Evolutionary conservation across 2,113 vertebrate species (phyloP).

Genomic region (Dolichallabes microphthalmus): DNA sequence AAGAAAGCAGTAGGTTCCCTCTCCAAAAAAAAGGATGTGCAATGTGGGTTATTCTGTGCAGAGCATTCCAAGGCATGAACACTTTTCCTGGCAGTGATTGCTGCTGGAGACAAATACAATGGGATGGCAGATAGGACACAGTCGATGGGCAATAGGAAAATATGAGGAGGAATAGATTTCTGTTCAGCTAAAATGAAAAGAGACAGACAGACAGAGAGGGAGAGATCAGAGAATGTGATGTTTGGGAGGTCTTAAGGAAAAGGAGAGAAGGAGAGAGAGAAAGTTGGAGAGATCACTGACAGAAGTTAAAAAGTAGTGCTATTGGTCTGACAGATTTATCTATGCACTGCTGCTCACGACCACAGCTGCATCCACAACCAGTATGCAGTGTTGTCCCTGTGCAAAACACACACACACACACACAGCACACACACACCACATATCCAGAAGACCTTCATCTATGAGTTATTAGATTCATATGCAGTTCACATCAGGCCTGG

Average conservation of each 20-base stretch:
- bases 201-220: not conserved
- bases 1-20: not conserved
- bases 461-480: slow-evolving; percentile 27
- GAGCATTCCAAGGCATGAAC: slow-evolving; percentile 21
- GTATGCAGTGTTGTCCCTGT: slow-evolving; percentile 14
- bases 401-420: slow-evolving; percentile 21
- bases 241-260: not conserved
- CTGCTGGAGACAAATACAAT: slow-evolving; percentile 17
- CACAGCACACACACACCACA: not conserved
- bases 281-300: slow-evolving; percentile 29
- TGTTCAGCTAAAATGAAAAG: slow-evolving; percentile 32
- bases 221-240: not conserved
- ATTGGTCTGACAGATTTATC: slow-evolving; percentile 47
- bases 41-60: not conserved
- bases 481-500: slow-evolving; percentile 25
- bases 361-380: slow-evolving; percentile 37
- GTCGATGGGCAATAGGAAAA: not conserved
- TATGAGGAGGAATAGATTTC: slow-evolving; percentile 50
- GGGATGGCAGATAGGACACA: slow-evolving; percentile 13
- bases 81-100: slow-evolving; percentile 18
- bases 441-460: slow-evolving; percentile 19
- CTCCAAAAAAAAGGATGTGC: not conserved
- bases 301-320: slow-evolving; percentile 47
- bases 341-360: slow-evolving; percentile 33
- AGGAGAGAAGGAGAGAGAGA: slow-evolving; percentile 26